Base-by-base conservation (phyloP, 2,797 vertebrate species). In the Gallinago stenura region DNA sequence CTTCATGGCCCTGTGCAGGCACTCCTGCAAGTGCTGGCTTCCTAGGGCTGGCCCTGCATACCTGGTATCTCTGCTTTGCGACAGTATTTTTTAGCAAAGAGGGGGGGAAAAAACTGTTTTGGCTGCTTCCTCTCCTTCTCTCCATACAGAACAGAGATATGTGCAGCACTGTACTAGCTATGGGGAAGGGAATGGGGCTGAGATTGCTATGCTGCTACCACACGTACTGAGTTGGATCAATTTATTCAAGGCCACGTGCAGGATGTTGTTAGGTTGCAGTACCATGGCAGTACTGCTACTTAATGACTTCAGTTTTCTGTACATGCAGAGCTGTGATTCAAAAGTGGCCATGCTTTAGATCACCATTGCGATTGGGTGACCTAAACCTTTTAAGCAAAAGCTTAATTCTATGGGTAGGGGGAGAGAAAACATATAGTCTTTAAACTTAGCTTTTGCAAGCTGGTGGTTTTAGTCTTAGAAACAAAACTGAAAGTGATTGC, bases 161-260 rank as follows among this genome's bases (percentile, higher is more conserved):
- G 7, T 18, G 24, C 51, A 5, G 15, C 17, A 6, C 15, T 31
- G n/a, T 20, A 2, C 4, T n/a, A n/a, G n/a, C n/a, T n/a, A n/a
- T n/a, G n/a, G n/a, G n/a, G n/a, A n/a, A n/a, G n/a, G n/a, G n/a
- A n/a, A n/a, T n/a, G 64, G 13, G 28, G 12, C 48, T 77, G 90
- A 39, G 43, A n/a, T n/a, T n/a, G n/a, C n/a, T n/a, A n/a, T n/a
- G n/a, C n/a, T n/a, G n/a, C n/a, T n/a, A n/a, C n/a, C n/a, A n/a
- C n/a, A n/a, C n/a, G n/a, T n/a, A n/a, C n/a, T n/a, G 65, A 48
- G 12, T n/a, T 79, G 33, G 43, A 48, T 37, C 0, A 0, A 14
- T 13, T 21, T 33, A 8, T 61, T 45, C 6, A 15, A n/a, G n/a
- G 39, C 19, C 5, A 1, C 2, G 11, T 53, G 70, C 2, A 7